Evolutionary conservation across 2,888 invertebrate genomes (phyloP).

Genomic region (Smittia sp.): DNA sequence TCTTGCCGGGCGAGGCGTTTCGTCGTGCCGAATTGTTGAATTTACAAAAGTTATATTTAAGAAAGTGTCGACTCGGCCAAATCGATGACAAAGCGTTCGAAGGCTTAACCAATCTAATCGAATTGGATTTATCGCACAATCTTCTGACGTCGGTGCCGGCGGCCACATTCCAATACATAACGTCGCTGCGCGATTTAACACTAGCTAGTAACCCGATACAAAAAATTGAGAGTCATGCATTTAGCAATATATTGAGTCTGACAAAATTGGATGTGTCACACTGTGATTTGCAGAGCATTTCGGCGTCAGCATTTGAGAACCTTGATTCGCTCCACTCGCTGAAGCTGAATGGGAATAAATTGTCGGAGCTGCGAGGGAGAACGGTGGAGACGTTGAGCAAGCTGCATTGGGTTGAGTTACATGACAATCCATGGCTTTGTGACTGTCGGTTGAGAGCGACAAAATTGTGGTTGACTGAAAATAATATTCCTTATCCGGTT

Average conservation of each 20-base stretch:
- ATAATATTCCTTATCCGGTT: slow-evolving; percentile 73
- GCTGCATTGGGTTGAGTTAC: slow-evolving; percentile 76
- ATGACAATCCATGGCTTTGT: slow-evolving; percentile 86
- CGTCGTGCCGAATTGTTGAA: slow-evolving; percentile 76
- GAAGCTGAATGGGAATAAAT: slow-evolving; percentile 76
- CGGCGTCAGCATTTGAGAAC: slow-evolving; percentile 73
- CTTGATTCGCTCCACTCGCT: slow-evolving; percentile 73
- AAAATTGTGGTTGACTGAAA: slow-evolving; percentile 76
- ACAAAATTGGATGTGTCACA: slow-evolving; percentile 81
- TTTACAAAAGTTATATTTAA: slow-evolving; percentile 80
- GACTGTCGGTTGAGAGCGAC: slow-evolving; percentile 79
- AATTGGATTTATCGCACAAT: slow-evolving; percentile 84
- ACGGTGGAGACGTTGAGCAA: slow-evolving; percentile 72
- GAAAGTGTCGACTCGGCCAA: slow-evolving; percentile 79
- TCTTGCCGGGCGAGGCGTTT: slow-evolving; percentile 79
- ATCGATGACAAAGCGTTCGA: slow-evolving; percentile 82
- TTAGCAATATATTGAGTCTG: slow-evolving; percentile 70
- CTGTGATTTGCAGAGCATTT: slow-evolving; percentile 75
- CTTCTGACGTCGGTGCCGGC: slow-evolving; percentile 77
- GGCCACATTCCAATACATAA: slow-evolving; percentile 72
- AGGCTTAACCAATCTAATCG: slow-evolving; percentile 84
- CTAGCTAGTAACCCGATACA: slow-evolving; percentile 79
- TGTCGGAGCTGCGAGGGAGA: slow-evolving; percentile 68
- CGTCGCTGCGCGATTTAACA: slow-evolving; percentile 77
- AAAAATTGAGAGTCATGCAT: slow-evolving; percentile 72